Percentiles rank a stretch among this genome's conserved stretches.
Conservation (phyloP, 2,113 vertebrate genomes). For the Tragulus kanchil region DNA sequence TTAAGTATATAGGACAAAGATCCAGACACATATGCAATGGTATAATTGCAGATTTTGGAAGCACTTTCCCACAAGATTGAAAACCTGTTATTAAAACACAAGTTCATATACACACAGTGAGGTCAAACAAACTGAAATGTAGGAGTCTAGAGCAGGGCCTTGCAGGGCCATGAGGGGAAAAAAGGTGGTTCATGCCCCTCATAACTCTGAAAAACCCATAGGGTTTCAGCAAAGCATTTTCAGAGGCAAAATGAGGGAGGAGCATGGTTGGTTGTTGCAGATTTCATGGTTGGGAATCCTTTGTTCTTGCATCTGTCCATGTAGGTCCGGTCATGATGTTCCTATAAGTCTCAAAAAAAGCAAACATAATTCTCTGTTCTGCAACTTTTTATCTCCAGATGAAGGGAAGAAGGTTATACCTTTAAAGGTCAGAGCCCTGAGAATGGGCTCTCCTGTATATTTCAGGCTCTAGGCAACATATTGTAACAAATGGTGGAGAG, state of each 20-base stretch:
- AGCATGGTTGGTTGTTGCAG: neutral
- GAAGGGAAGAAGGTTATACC: neutral
- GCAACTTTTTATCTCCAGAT: neutral
- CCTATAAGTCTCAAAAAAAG: neutral
- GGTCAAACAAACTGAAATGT: no score
- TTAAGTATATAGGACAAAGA: neutral
- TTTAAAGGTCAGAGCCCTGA: neutral
- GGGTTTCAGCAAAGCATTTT: neutral
- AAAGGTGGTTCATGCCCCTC: neutral
- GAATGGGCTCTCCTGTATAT: neutral
- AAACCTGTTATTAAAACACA: neutral
- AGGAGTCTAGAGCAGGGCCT: neutral
- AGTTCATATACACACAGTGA: no score
- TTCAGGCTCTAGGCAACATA: neutral
- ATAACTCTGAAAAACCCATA: neutral
- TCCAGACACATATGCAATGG: neutral
- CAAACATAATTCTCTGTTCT: neutral
- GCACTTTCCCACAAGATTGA: neutral
- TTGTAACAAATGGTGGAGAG: neutral
- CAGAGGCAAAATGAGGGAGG: neutral
- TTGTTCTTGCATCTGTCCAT: neutral
- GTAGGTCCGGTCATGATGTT: neutral
- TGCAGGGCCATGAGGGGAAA: neutral
- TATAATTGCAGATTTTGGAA: neutral
- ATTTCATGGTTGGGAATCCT: neutral